These are phyloP conservation scores for Falco cherrug DNA, from an alignment of 2,797 vertebrate species.

Conservation along the genomic window DNA sequence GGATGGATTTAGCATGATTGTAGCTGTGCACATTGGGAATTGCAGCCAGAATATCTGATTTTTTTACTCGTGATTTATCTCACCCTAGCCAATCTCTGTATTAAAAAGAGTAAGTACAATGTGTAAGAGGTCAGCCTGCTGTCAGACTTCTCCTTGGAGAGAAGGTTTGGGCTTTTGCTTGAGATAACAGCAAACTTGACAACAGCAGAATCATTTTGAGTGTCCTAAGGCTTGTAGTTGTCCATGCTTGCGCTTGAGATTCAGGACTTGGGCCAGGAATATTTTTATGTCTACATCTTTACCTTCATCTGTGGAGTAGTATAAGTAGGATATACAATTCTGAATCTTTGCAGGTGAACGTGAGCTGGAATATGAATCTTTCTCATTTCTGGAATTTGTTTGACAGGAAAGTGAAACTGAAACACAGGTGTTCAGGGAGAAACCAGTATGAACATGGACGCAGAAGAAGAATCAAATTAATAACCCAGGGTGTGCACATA, in stretches of 20 bases:
- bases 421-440: neutral
- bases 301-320: neutral
- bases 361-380: neutral
- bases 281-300: neutral
- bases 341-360: neutral
- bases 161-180: neutral
- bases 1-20: neutral
- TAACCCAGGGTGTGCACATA: neutral
- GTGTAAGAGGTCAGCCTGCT: neutral
- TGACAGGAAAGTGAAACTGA: neutral
- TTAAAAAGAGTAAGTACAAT: neutral
- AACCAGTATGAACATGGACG: neutral
- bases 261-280: neutral
- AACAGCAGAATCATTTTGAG: neutral
- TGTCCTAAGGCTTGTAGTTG: neutral
- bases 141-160: neutral
- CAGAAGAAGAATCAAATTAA: neutral
- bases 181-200: neutral
- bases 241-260: neutral
- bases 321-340: neutral
- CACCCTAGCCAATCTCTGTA: neutral
- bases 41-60: neutral
- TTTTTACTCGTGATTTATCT: neutral
- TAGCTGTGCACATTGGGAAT: accelerated
- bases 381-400: neutral